Evolutionary conservation across 2,888 invertebrate species (phyloP), one percentile per base, ranked within the genome.

Genomic region (Xylota sylvarum): DNA sequence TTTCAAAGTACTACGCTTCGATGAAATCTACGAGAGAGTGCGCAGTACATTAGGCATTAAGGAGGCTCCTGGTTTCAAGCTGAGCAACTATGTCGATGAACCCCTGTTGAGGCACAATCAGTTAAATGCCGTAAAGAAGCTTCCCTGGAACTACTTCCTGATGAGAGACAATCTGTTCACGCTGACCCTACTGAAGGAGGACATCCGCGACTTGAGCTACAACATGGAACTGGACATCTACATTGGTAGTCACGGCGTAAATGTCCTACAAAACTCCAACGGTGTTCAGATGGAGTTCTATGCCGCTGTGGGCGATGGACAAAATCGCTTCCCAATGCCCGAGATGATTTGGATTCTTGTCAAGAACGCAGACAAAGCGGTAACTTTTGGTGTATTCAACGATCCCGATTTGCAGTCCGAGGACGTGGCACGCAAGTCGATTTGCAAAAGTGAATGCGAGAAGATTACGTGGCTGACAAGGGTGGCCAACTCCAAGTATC

Each of bases 101-200:
- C 48, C 87, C 1, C 80, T 90, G 3, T 74, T 90, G 5, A 88
- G 81, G 19, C 89, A 89, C 67, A 84, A 80, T 17, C 91, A 91
- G 73, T 88, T 90, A 50, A 87, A 88, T 19, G 83, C 89, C 5
- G 87, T 88, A 0, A 89, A 89, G 52, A 90, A 90, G 72, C 80
- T 91, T 0, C 85, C 89, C 1, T 91, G 90, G 90, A 91, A 91
- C 62, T 90, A 89, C 72, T 89, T 89, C 43, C 83, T 90, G 4
- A 60, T 88, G n/a, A 85, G 89, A 60, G 90, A 90, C 32, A 81
- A 89, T 19, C 67, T 89, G 2, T 48, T 55, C 2, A 89, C 89
- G 48, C 85, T 90, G 23, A 84, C 88, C 7, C 65, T 88, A 0
- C 74, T 91, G 0, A 89, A 89, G 30, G 52, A 88, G 30, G 90